These are phyloP conservation scores for Prionace glauca DNA, from an alignment of 2,797 vertebrate species.

Conservation along the genomic window DNA sequence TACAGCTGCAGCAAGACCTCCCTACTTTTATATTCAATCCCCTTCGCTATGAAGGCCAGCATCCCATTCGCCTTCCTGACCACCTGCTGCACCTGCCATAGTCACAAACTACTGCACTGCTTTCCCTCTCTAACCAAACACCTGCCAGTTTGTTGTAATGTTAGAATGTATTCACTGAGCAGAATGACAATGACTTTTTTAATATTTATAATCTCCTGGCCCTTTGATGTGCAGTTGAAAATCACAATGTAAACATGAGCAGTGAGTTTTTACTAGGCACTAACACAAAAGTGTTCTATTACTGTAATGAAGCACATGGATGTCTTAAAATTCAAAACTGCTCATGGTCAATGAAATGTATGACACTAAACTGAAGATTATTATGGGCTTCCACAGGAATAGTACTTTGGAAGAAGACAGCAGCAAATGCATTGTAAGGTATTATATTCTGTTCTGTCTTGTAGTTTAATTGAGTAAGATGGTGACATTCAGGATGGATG, in stretches of 20 bases:
- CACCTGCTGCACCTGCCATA: too few relatives aligned
- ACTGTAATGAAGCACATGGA: background rate
- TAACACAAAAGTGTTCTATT: background rate
- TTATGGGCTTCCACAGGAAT: background rate
- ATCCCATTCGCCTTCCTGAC: too few relatives aligned
- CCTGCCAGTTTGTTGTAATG: background rate
- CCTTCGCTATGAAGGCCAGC: too few relatives aligned
- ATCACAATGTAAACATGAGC: background rate
- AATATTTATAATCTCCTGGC: background rate
- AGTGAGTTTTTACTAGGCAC: background rate
- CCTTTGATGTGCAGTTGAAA: background rate
- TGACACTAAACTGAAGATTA: slow-evolving; percentile 3
- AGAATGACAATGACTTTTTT: background rate
- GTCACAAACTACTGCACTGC: background rate
- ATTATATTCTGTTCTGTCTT: background rate
- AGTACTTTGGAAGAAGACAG: background rate
- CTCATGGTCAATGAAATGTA: slow-evolving; percentile 7
- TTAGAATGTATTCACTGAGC: background rate
- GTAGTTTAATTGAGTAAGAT: background rate
- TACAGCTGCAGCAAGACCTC: too few relatives aligned
- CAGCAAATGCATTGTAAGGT: background rate
- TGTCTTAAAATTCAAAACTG: background rate
- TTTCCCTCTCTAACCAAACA: background rate
- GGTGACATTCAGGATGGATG: too few relatives aligned
- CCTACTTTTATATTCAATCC: too few relatives aligned